Base-by-base conservation (phyloP, 1,140 invertebrate species). In the Ctenoplectra terminalis region DNA sequence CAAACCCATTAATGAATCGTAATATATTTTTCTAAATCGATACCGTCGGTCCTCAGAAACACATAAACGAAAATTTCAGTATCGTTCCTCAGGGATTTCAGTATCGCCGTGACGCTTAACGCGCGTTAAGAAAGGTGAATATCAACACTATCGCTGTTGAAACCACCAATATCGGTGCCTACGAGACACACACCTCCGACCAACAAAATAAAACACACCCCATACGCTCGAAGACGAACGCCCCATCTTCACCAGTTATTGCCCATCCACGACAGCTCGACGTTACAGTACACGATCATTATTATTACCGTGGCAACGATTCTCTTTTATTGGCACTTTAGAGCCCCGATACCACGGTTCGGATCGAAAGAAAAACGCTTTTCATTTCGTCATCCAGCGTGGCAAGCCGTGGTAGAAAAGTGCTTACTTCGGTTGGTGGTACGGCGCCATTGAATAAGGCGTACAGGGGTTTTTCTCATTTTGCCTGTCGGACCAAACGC, bases 401-500 rank as follows among this genome's bases (percentile, higher is more conserved):
- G 4, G 13, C 26, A 5, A 1, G 20, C 11, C 17, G 2, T 9
- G 37, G 37, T 11, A 40, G 60, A 64, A 74, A 81, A 81, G 71
- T 81, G 78, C 78, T 81, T 81, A 74, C 70, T 81, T 23, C 17
- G 34, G n/a, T n/a, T n/a, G n/a, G n/a, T n/a, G 29, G 20, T 43
- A 37, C 8, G 20, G 23, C 17, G 13, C 26, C 60, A 9, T 61
- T 56, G 70, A 64, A 74, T 64, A 52, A 48, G 60, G 78, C 60
- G 58, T 73, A 46, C n/a, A 70, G 34, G 40, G 52, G 71, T 73
- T 61, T 67, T 78, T 34, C 72, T 82, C 83, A 85, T 85, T 85
- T 79, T 61, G 61, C 50, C 54, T 34, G 50, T 23, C 67, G 48
- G 43, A 29, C 15, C 64, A 52, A 61, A 79, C 54, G 29, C 29